Evolutionary conservation across 1,140 invertebrate genomes (phyloP), one percentile per base, ranked within the genome.

Genomic region (Octopus sinensis): DNA sequence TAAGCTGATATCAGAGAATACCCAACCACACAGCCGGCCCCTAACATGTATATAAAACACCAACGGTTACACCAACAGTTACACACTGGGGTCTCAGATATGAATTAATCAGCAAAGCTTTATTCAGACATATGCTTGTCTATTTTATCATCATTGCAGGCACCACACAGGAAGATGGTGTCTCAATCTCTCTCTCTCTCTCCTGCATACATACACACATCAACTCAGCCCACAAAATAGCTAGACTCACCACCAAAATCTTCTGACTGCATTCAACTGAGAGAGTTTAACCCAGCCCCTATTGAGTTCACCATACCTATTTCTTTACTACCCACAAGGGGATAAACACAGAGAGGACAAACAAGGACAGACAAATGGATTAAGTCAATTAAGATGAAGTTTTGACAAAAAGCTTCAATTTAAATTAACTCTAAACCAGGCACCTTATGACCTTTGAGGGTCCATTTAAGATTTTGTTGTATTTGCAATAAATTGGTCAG

Each of bases 41-140:
- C 7, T 9, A 62, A 62, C 7, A 62, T 9, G 17, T 62, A 62
- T 9, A 62, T 62, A 62, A 62, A 62, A 62, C 1, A 62, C 7
- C 7, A 62, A 9, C 7, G 17, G 17, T n/a, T n/a, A n/a, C n/a
- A n/a, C n/a, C n/a, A n/a, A n/a, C n/a, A n/a, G n/a, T n/a, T n/a
- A n/a, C n/a, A n/a, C n/a, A n/a, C n/a, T n/a, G n/a, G n/a, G n/a
- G n/a, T n/a, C n/a, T n/a, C n/a, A 71, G 68, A 71, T 71, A 71
- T n/a, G 30, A 71, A 71, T 62, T 5, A 13, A 71, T 71, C 68
- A 5, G 5, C 68, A 71, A 71, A 62, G 30, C 17, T n/a, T 7
- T 71, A 71, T 71, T 71, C 68, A 71, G 68, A 71, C 13, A 71
- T 71, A 71, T 71, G 68, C 68, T 71, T 71, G 68, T 71, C 68